Evolutionary conservation across 2,888 invertebrate species (phyloP).

Genomic region (Encarsia formosa): DNA sequence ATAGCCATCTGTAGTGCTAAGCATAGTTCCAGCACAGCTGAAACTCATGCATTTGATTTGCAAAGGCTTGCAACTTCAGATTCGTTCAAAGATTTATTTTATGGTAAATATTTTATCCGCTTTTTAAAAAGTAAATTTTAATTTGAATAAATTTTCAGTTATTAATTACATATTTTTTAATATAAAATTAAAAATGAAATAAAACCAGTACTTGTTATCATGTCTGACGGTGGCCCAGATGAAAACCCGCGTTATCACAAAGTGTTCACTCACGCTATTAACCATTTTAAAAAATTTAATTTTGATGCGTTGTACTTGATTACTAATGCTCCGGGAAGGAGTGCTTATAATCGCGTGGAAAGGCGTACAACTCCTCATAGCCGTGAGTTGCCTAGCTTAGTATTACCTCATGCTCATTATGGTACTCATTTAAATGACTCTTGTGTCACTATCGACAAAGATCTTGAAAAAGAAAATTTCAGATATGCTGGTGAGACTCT

Average conservation of each 20-base stretch:
- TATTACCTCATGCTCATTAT: slow-evolving; percentile 36
- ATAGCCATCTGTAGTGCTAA: too few species aligned
- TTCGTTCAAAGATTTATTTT: too few species aligned
- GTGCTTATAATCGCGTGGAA: slow-evolving; percentile 42
- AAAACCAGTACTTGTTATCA: slow-evolving; percentile 40
- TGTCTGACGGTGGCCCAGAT: slow-evolving; percentile 35
- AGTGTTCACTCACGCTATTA: slow-evolving; percentile 30
- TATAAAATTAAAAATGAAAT: slow-evolving; percentile 20
- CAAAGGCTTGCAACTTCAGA: too few species aligned
- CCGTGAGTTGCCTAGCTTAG: slow-evolving; percentile 34
- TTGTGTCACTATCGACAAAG: slow-evolving; percentile 36
- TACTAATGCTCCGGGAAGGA: slow-evolving; percentile 37
- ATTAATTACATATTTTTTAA: too few species aligned
- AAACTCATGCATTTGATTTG: too few species aligned
- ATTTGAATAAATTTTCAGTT: too few species aligned
- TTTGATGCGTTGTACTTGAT: slow-evolving; percentile 34
- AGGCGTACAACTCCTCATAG: slow-evolving; percentile 37
- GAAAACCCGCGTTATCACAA: slow-evolving; percentile 36
- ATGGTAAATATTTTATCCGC: too few species aligned
- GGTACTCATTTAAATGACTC: slow-evolving; percentile 37
- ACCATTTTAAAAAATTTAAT: slow-evolving; percentile 32
- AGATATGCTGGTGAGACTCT: slow-evolving; percentile 42
- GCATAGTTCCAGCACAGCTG: too few species aligned
- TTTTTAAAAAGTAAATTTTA: too few species aligned
- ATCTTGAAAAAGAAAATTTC: too few species aligned